phyloP scores from a whole-genome alignment of 2,113 vertebrate genomes.

The Lamprologus speciosus region DNA sequence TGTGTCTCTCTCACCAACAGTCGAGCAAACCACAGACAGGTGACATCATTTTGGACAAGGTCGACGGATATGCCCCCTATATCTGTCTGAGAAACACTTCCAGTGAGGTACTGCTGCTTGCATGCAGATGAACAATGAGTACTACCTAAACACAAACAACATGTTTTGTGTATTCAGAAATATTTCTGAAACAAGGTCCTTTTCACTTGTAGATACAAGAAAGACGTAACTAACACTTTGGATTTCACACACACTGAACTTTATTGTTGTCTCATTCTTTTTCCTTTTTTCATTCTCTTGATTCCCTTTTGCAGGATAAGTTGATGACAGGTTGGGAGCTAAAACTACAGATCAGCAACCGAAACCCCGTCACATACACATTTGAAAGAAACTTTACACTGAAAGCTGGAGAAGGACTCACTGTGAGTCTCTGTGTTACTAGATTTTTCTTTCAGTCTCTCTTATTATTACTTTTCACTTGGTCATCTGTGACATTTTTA shows the following conservation, averaged over 20 bases:
- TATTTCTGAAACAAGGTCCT: background rate
- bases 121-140: background rate
- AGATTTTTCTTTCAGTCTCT: background rate
- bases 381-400: rapidly evolving
- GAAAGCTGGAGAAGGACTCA: rapidly evolving
- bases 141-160: background rate
- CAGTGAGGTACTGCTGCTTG: background rate
- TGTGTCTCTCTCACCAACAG: rapidly evolving
- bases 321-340: background rate
- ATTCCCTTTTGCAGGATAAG: background rate
- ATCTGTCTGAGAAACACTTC: rapidly evolving
- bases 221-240: background rate
- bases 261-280: background rate
- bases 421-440: background rate
- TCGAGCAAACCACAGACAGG: background rate
- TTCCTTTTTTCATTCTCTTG: background rate
- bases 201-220: background rate
- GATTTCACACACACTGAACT: background rate
- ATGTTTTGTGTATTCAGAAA: background rate
- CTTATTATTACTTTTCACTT: background rate
- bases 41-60: rapidly evolving
- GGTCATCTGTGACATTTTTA: background rate
- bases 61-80: rapidly evolving
- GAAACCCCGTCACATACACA: rapidly evolving
- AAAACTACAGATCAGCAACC: rapidly evolving